Percentiles rank a stretch among this genome's conserved stretches.
These are phyloP conservation scores for Lamprologus tigripictilis DNA, from an alignment of 2,113 vertebrate species.

Conservation along the genomic window DNA sequence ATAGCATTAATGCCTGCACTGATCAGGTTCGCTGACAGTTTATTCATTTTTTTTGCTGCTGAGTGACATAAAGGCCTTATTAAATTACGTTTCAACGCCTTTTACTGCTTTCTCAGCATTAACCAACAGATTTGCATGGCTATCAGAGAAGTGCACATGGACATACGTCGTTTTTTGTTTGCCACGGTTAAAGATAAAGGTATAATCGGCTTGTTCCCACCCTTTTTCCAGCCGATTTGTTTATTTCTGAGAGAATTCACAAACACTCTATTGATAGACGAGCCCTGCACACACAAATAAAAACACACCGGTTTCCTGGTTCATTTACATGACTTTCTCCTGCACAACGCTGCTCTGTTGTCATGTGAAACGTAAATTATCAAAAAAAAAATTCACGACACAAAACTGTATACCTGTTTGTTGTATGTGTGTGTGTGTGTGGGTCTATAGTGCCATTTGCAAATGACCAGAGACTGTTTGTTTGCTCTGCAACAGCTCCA, in stretches of 20 bases:
- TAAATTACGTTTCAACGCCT: not conserved
- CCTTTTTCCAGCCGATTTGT: constrained; percentile 36
- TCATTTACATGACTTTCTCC: constrained; percentile 53
- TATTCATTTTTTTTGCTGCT: not conserved
- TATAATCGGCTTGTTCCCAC: not conserved
- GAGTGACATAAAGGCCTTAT: not conserved
- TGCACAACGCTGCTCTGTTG: constrained; percentile 1
- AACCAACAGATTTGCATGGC: constrained; percentile 29
- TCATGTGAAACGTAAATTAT: not conserved
- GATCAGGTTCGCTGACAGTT: not conserved
- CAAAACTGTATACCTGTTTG: not conserved
- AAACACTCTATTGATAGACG: constrained; percentile 29
- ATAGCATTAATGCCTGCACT: not conserved
- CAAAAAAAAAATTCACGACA: not conserved
- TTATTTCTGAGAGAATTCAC: constrained; percentile 44
- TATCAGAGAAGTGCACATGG: not conserved
- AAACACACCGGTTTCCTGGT: constrained; percentile 37
- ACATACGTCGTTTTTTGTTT: constrained; percentile 1
- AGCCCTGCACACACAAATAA: not conserved
- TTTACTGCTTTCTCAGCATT: not conserved
- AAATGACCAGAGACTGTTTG: constrained; percentile 22
- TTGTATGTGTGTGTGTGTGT: not conserved
- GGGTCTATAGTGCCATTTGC: constrained; percentile 13
- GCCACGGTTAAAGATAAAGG: not conserved
- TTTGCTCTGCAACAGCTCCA: not conserved